Base-by-base conservation (phyloP, 1,140 invertebrate species). In the Nasonia giraulti region DNA sequence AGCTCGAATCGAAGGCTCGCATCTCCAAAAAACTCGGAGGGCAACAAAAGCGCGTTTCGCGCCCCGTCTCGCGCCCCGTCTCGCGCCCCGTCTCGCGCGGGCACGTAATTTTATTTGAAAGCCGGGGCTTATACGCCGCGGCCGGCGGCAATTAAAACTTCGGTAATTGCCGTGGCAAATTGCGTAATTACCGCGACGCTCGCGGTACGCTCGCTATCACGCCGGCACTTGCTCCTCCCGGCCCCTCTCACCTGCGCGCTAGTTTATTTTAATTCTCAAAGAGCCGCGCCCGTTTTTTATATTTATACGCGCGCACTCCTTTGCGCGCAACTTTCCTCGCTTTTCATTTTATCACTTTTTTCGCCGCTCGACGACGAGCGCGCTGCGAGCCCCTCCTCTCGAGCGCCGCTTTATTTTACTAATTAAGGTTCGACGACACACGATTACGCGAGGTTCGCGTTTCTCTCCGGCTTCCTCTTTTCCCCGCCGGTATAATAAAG, bases 61-160 rank as follows among this genome's bases (percentile, higher is more conserved):
- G 27, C 27, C 27, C 27, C 27, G 27, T 27, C 27, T 27, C 27
- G 27, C 1, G 14, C 47, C n/a, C n/a, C n/a, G n/a, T n/a, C n/a
- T 27, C 27, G 27, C 27, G 27, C 27, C 27, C 27, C 27, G 27
- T 27, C 27, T 27, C 27, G 27, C 1, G 14, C 47, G 84, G 87
- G 91, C 5, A 62, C 6, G 91, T 90, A 90, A 92, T 91, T 90
- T 91, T 90, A 91, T 91, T 92, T 88, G 87, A 88, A 85, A 88
- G 87, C 86, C 88, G 55, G 88, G 20, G 88, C 89, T 91, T 89
- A 90, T 88, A 87, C 27, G 27, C 27, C 27, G 87, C 88, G 87
- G 88, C 87, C 86, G 83, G 88, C 90, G 83, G 89, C 90, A 92
- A 91, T 92, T 92, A 92, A 92, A 92, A 92, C 91, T 92, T 92